Conservation (phyloP, 1,140 invertebrate species). For the Ladona fulva region DNA sequence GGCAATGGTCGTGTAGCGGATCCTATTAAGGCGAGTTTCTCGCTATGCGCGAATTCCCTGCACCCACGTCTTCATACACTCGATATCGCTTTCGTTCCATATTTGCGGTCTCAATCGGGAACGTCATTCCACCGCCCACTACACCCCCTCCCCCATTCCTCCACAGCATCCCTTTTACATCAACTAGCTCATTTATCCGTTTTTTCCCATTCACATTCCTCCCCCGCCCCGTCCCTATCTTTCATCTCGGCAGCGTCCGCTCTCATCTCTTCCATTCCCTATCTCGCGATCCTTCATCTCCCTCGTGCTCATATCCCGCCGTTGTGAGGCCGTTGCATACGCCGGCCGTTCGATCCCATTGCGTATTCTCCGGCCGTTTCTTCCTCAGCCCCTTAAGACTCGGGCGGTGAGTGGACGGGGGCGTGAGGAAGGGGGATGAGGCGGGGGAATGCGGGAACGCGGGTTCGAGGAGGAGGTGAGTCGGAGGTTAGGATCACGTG, state of each 20-base stretch:
- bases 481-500: neutral
- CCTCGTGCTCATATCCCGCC: neutral
- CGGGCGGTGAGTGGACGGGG: neutral
- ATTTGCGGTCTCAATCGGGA: neutral
- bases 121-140: neutral
- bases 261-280: neutral
- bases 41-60: too few species aligned
- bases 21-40: too few species aligned
- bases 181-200: neutral
- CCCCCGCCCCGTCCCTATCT: neutral
- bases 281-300: neutral
- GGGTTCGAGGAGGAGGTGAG: neutral
- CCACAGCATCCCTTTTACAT: neutral
- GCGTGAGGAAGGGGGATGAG: neutral
- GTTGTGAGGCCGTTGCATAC: neutral
- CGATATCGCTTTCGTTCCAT: conserved; percentile 1
- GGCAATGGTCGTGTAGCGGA: too few species aligned
- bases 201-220: neutral
- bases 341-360: neutral
- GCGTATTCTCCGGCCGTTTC: neutral
- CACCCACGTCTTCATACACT: too few species aligned
- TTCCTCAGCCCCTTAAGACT: neutral
- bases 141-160: neutral
- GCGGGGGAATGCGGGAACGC: neutral
- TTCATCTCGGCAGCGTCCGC: neutral